These are phyloP conservation scores for Gymnogyps californianus DNA, from an alignment of 2,113 vertebrate species.

Conservation along the genomic window DNA sequence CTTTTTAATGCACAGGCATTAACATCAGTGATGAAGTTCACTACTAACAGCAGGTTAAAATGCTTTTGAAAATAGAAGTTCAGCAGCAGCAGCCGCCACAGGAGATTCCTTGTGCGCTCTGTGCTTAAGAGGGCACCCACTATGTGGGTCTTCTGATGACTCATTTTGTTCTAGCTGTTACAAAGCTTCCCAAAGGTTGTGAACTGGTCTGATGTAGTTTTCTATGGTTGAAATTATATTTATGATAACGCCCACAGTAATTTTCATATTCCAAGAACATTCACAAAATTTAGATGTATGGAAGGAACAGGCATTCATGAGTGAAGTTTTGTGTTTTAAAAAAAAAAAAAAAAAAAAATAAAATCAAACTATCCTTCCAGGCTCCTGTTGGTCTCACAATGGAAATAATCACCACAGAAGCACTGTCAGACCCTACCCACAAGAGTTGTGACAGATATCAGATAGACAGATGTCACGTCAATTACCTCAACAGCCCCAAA, in stretches of 20 bases:
- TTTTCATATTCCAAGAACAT: neutral
- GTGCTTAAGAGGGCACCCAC: neutral
- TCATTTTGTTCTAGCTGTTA: neutral
- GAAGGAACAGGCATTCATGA: neutral
- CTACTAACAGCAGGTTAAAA: neutral
- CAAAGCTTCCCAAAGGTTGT: neutral
- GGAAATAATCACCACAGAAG: neutral
- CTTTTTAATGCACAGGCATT: neutral
- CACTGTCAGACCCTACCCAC: neutral
- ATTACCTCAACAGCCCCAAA: neutral
- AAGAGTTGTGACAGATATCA: neutral
- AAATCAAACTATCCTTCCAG: neutral
- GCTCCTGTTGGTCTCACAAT: neutral
- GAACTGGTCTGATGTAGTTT: neutral
- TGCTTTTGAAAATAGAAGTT: neutral
- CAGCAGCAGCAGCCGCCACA: neutral
- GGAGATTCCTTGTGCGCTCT: neutral
- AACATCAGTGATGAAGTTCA: neutral
- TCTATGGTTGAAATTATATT: neutral
- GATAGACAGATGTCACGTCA: neutral
- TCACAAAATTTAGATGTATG: neutral
- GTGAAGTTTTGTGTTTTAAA: neutral
- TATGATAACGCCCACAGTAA: neutral
- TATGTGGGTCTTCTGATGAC: neutral
- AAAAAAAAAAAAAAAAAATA: neutral